Base-by-base conservation (phyloP, 1,140 invertebrate species). In the Mactra quadrangularis region DNA sequence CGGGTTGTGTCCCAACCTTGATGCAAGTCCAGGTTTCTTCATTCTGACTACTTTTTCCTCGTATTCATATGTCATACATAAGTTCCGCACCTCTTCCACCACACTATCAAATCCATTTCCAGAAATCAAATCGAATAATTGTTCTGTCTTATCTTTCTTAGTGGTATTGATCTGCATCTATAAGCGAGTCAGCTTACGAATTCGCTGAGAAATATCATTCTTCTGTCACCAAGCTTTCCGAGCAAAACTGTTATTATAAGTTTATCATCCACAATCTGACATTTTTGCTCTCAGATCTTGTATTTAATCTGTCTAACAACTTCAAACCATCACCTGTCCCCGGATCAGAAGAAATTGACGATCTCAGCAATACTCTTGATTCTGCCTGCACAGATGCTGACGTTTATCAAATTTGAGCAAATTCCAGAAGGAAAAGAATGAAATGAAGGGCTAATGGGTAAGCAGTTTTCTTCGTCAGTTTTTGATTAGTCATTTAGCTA, bases 1-100 rank as follows among this genome's bases (percentile, higher is more conserved):
- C 31, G 68, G n/a, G 47, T 79, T 79, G 45, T 79, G 76, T 27
- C 62, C 76, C 19, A 66, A n/a, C 4, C 60, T 66, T 19, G 68
- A 35, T 33, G 76, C 60, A 17, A 79, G 33, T 31, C 59, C 60
- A 1, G 76, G 76, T 29, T 64, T 79, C 41, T 79, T 31, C 31
- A 79, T 53, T 17, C 29, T 35, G 15, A 35, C 11, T 27, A 68
- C 45, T 17, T 55, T 64, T 41, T 79, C 59, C 22, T 79, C 50
- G 27, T 79, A 68, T 55, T 64, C 27, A 55, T 55, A 22, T 27
- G 25, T 29, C 19, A 33, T 31, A 11, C 25, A 17, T 13, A 79
- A 45, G 1, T 79, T 57, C 15, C 55, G 25, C 25, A 53, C 52
- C 3, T 45, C 70, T 1, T 72, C 50, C 11, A 55, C 31, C 13